Percentiles rank a stretch among this genome's conserved stretches.
phyloP scores from a whole-genome alignment of 2,113 vertebrate genomes.

The Oriolus oriolus region DNA sequence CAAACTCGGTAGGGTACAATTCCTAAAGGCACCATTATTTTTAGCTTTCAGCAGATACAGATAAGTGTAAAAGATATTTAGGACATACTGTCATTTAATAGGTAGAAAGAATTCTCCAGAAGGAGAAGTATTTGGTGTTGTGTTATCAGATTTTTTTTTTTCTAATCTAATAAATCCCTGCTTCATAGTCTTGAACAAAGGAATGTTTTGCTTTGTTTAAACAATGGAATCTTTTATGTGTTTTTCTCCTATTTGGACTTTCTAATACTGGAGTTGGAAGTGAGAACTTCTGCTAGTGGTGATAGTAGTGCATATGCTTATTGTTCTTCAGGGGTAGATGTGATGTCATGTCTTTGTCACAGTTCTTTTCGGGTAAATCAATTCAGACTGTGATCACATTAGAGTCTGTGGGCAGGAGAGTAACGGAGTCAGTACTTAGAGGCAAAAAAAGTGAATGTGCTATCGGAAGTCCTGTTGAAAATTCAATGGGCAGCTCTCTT shows the following conservation, averaged over 20 bases:
- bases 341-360: background rate
- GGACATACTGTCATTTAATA: background rate
- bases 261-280: background rate
- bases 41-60: conserved; percentile 13
- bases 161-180: background rate
- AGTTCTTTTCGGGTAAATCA: background rate
- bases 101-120: background rate
- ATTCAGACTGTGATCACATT: background rate
- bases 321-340: background rate
- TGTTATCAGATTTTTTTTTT: background rate
- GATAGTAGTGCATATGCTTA: background rate
- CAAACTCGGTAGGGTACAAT: background rate
- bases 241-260: background rate
- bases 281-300: background rate
- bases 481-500: background rate
- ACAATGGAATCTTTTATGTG: background rate
- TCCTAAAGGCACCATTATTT: conserved; percentile 51
- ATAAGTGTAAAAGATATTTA: background rate
- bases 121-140: background rate
- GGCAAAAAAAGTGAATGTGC: background rate
- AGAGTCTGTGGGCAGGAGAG: background rate
- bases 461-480: background rate
- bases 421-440: background rate
- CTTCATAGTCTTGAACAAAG: background rate
- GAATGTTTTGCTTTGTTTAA: background rate